phyloP scores from a whole-genome alignment of 2,888 invertebrate genomes.

The Drosophila affinis region DNA sequence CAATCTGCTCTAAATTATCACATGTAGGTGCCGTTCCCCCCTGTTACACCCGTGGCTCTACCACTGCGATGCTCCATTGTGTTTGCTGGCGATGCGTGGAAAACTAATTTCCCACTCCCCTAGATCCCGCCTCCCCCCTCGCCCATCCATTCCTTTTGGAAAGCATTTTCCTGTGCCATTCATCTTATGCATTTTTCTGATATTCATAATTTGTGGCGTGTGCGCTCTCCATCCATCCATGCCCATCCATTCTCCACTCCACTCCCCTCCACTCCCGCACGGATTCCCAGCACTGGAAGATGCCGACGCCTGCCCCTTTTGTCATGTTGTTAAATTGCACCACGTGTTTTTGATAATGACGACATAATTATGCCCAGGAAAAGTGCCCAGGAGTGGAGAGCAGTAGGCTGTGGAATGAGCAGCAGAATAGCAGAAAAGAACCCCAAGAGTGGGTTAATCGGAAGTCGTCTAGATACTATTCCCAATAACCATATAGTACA shows the following conservation, averaged over 20 bases:
- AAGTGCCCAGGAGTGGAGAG: background rate
- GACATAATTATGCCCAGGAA: conserved; percentile 68
- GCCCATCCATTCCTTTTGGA: background rate
- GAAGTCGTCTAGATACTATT: background rate
- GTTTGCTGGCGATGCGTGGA: conserved; percentile 82
- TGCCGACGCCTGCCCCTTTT: conserved; percentile 27
- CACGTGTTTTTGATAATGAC: conserved; percentile 84
- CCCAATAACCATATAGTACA: background rate
- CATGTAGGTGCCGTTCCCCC: conserved; percentile 70
- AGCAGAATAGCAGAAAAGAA: background rate
- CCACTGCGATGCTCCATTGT: conserved; percentile 80
- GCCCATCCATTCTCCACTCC: background rate
- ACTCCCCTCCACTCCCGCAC: background rate
- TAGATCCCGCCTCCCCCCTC: background rate
- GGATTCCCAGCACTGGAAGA: background rate
- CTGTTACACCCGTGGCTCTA: background rate
- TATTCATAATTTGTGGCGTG: conserved; percentile 77
- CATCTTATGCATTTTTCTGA: conserved; percentile 65
- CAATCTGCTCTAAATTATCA: conserved; percentile 81
- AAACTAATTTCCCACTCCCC: conserved; percentile 80
- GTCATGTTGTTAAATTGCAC: conserved; percentile 77
- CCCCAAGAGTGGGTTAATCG: background rate
- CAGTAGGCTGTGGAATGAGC: background rate
- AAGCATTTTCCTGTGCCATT: conserved; percentile 63
- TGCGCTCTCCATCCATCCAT: conserved; percentile 35